These are phyloP conservation scores for Scaptodrosophila latifasciaeformis DNA, from an alignment of 2,888 invertebrate species.

Conservation along the genomic window DNA sequence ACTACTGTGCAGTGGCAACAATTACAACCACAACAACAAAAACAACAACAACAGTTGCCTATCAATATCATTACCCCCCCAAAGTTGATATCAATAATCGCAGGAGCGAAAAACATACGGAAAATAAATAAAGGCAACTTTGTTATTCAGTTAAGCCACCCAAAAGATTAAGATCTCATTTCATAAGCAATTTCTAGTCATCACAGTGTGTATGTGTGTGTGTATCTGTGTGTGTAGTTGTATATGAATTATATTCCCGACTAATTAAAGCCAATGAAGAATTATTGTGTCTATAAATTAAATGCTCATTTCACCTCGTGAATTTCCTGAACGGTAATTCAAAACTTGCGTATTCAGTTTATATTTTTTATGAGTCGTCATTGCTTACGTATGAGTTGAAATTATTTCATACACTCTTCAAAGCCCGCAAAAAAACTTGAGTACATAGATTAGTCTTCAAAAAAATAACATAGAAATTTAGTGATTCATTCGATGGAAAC, in stretches of 20 bases:
- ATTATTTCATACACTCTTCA: too few relatives aligned
- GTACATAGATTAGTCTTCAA: conserved; percentile 6
- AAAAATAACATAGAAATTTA: too few relatives aligned
- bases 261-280: conserved; percentile 59
- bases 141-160: conserved; percentile 29
- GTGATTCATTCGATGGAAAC: too few relatives aligned
- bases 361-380: conserved; percentile 2
- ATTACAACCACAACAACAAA: not conserved
- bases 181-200: conserved; percentile 27
- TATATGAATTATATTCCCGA: conserved; percentile 25
- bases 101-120: not conserved
- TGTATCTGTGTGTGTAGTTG: too few relatives aligned
- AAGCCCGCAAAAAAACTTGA: too few relatives aligned
- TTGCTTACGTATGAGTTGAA: too few relatives aligned
- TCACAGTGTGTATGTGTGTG: not conserved
- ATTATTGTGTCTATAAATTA: conserved; percentile 49
- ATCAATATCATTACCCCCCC: conserved; percentile 19
- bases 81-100: conserved; percentile 29
- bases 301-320: conserved; percentile 11
- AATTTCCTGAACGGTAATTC: not conserved
- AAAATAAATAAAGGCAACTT: conserved; percentile 20
- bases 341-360: conserved; percentile 3
- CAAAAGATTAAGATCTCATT: conserved; percentile 49
- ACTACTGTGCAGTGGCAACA: not conserved
- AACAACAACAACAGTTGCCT: not conserved